Percentiles rank a stretch among this genome's conserved stretches.
Evolutionary conservation across 2,888 invertebrate genomes (phyloP).

Genomic region (Tupiocoris notatus): DNA sequence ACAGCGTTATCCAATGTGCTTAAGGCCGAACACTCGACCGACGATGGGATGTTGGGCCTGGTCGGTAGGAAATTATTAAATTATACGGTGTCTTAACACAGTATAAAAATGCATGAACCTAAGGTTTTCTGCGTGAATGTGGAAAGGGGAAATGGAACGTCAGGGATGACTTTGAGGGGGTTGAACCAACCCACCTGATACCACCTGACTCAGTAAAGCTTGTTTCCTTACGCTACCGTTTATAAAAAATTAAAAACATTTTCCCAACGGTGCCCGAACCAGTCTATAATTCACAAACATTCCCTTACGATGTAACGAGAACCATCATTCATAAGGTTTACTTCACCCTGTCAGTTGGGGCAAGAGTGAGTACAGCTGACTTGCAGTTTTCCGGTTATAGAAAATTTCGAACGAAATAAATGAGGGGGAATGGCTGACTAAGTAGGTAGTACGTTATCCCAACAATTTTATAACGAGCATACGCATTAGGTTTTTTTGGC

Average conservation of each 20-base stretch:
- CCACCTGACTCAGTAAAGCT: not conserved
- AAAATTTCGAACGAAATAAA: no score
- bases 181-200: not conserved
- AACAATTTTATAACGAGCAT: no score
- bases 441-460: no score
- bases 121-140: not conserved
- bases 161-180: not conserved
- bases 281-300: not conserved
- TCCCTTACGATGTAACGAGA: not conserved
- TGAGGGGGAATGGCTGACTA: no score
- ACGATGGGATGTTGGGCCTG: no score
- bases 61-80: slow-evolving; percentile 22
- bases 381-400: not conserved
- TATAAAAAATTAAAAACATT: not conserved
- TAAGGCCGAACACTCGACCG: not conserved
- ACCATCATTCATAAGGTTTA: not conserved
- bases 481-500: no score
- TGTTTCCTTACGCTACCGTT: not conserved
- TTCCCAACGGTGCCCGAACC: not conserved
- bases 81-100: slow-evolving; percentile 26
- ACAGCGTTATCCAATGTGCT: not conserved
- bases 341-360: not conserved
- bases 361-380: not conserved
- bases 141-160: not conserved
- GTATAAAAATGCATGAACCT: slow-evolving; percentile 12